Conservation (phyloP, 2,113 vertebrate species). For the Fulica atra region DNA sequence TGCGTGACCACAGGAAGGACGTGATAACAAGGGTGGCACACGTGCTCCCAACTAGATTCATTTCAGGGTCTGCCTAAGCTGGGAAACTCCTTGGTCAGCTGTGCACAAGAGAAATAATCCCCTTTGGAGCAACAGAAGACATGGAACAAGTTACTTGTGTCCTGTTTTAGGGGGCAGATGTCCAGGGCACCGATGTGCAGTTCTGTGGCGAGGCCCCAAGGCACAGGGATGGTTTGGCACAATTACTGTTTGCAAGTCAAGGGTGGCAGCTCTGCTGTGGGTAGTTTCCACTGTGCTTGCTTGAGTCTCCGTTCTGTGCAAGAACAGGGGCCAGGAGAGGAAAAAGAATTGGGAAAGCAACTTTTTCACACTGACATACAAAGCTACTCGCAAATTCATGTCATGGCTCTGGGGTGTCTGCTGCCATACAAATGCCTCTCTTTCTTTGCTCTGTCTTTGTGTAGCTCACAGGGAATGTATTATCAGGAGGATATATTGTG, state of each 20-base stretch:
- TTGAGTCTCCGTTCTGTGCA: not conserved
- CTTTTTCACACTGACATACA: not conserved
- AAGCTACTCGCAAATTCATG: not conserved
- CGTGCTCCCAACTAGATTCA: not conserved
- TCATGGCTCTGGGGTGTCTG: not conserved
- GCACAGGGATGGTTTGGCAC: no score
- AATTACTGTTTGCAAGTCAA: not conserved
- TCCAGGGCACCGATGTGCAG: not conserved
- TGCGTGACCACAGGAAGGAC: not conserved
- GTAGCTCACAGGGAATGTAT: slow-evolving; percentile 16
- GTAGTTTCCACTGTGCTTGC: not conserved
- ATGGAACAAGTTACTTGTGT: not conserved
- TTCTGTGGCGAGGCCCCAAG: not conserved
- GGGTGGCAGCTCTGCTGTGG: not conserved
- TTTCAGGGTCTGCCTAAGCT: not conserved
- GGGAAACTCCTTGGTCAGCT: not conserved
- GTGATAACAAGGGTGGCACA: not conserved
- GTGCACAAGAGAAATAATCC: rapidly evolving
- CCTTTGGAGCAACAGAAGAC: not conserved
- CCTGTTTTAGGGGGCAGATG: not conserved
- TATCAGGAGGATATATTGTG: slow-evolving; percentile 28
- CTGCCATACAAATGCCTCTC: slow-evolving; percentile 10
- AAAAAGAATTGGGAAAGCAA: not conserved
- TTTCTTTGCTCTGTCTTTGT: not conserved
- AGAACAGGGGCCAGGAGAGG: not conserved